Evolutionary conservation across 2,888 invertebrate species (phyloP), one percentile per base, ranked within the genome.

Genomic region (Melieria picta): DNA sequence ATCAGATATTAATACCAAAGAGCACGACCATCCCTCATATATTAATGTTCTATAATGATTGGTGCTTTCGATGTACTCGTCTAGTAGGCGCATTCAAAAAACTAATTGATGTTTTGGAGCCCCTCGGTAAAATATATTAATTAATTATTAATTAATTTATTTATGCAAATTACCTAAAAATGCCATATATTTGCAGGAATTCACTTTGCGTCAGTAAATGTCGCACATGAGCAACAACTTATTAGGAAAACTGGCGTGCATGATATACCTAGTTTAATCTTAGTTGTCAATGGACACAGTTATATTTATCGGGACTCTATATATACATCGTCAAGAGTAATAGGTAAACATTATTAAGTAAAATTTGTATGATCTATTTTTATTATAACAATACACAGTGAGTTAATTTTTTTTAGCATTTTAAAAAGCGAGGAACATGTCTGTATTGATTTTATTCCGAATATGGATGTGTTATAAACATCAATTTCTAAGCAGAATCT

Each of bases 1-100:
- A 97, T 83, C 95, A 94, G 83, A 92, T 92, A 73, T 90, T 97
- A 77, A 85, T 96, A 68, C 95, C 96, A 74, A 95, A 94, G 83
- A 97, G 96, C 83, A 89, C 90, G 72, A 91, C 91, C 75, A 93
- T 93, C 50, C 96, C 97, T 9, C 93, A 95, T 72, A 88, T 98
- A 71, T 90, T 98, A 64, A 91, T 98, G 78, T 95, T 96, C 85
- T 98, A 97, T 87, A 93, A 95, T 7, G 97, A 98, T 86, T 97
- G 96, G 94, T 98, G 98, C 84, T 95, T 96, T 85, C 92, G 94
- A 64, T 98, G 98, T 85, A 91, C 96, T 75, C 93, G 92, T 80
- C 92, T 94, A n/a, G 95, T 96, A 62, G 93, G 93, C 0, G 90
- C 94, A 9, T 95, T 97, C 91, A 90, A 94, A 65, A 91, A 94